A percentile compares a stretch with the other conserved stretches of the same genome.
These are phyloP conservation scores for fruit fly (Drosophila melanogaster) DNA, from an alignment of 1,140 invertebrate species.

Conservation along the genomic window DNA sequence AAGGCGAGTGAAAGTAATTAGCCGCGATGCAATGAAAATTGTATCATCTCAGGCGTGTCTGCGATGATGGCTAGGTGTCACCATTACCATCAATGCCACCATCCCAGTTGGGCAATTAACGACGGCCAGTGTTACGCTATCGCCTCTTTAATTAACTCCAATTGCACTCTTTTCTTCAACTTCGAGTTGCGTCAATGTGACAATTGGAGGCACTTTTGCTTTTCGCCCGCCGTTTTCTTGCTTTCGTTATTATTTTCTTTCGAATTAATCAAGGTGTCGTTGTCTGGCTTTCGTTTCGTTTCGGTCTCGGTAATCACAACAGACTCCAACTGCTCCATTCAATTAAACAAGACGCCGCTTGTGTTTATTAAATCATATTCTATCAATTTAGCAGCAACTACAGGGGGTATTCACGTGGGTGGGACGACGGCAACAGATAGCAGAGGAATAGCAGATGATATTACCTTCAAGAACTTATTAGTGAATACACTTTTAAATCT, in stretches of 20 bases:
- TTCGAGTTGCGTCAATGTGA: slow-evolving; percentile 72
- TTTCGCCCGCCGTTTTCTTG: slow-evolving; percentile 17
- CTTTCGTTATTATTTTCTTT: slow-evolving; percentile 23
- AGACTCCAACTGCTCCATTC: slow-evolving; percentile 46
- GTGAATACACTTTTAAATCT: too few species aligned
- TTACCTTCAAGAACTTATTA: too few species aligned
- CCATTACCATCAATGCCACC: slow-evolving; percentile 9
- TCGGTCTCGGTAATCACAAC: slow-evolving; percentile 13
- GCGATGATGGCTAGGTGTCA: slow-evolving; percentile 50
- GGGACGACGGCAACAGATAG: background rate
- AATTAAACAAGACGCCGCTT: slow-evolving; percentile 26
- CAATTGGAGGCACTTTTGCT: slow-evolving; percentile 69
- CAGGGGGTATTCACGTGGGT: background rate
- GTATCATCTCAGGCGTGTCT: slow-evolving; percentile 28
- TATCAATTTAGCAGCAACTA: slow-evolving; percentile 18
- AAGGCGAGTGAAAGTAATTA: slow-evolving; percentile 75
- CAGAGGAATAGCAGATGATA: background rate
- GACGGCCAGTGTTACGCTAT: slow-evolving; percentile 53
- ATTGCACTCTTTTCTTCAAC: slow-evolving; percentile 46
- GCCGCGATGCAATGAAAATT: slow-evolving; percentile 20
- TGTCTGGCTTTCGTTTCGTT: slow-evolving; percentile 44
- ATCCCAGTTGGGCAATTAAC: slow-evolving; percentile 55
- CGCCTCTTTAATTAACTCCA: slow-evolving; percentile 76
- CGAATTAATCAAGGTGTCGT: slow-evolving; percentile 44
- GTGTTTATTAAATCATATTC: slow-evolving; percentile 42